Evolutionary conservation across 2,113 vertebrate genomes (phyloP).

Genomic region (Grantiella picta): DNA sequence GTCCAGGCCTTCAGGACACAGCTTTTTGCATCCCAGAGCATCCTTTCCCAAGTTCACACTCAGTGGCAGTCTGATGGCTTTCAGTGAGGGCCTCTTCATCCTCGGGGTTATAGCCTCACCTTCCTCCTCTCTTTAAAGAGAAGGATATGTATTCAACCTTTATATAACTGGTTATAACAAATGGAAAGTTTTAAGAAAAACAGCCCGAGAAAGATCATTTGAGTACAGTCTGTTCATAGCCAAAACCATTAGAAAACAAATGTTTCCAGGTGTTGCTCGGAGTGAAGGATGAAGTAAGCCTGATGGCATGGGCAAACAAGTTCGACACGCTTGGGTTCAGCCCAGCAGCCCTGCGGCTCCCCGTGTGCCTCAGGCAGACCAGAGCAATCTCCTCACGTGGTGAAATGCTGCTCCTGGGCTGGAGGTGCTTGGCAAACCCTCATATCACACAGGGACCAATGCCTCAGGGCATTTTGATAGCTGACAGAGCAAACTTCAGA

Average conservation of each 20-base stretch:
- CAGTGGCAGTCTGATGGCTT: not conserved
- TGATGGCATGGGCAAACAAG: not conserved
- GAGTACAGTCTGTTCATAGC: not conserved
- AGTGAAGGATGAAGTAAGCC: not conserved
- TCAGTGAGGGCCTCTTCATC: not conserved
- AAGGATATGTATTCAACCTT: not conserved
- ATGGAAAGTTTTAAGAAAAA: not conserved
- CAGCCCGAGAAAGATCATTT: not conserved
- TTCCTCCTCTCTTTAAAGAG: not conserved
- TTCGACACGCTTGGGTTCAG: not conserved
- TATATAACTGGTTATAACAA: not conserved
- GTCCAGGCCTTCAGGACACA: not conserved
- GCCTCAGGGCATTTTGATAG: not conserved
- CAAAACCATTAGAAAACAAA: not conserved
- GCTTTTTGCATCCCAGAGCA: not conserved
- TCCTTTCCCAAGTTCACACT: not conserved
- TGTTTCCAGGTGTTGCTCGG: not conserved
- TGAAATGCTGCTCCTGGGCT: not conserved
- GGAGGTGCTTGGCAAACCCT: accelerated
- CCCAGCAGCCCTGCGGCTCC: not conserved
- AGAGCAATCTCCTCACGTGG: accelerated
- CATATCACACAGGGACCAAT: not conserved
- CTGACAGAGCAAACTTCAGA: not conserved
- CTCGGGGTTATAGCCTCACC: not conserved
- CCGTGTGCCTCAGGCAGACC: not conserved